Evolutionary conservation across 2,888 invertebrate species (phyloP).

Genomic region (Mythimna loreyi): DNA sequence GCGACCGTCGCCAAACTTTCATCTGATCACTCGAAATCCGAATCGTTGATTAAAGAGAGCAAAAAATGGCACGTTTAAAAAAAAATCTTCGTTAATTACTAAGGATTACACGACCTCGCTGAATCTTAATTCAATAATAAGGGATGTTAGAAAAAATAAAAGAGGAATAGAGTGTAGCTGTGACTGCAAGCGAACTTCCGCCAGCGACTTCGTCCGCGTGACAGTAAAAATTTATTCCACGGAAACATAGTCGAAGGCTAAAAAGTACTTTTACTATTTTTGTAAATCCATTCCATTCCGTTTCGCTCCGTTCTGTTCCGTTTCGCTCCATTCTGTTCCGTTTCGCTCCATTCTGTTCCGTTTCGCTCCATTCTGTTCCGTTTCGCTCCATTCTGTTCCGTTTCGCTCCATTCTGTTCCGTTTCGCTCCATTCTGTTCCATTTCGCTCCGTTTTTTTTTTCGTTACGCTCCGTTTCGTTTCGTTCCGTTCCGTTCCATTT

Average conservation of each 20-base stretch:
- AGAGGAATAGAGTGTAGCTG: conserved; percentile 2
- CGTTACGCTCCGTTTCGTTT: no score
- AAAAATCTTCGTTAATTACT: conserved; percentile 57
- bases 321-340: no score
- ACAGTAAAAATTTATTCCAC: no score
- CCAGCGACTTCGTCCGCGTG: no score
- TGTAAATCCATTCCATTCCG: no score
- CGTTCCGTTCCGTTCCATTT: background rate
- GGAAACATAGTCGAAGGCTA: no score
- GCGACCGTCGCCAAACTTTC: conserved; percentile 28
- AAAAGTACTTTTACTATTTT: no score
- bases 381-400: no score
- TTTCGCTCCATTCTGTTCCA: background rate
- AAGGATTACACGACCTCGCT: conserved; percentile 45
- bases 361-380: background rate
- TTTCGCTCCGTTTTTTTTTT: background rate
- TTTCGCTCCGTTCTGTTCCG: no score
- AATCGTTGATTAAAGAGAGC: conserved; percentile 58
- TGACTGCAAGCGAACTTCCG: conserved; percentile 22
- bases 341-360: no score
- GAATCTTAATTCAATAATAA: conserved; percentile 62
- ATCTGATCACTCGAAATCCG: conserved; percentile 40
- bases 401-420: background rate
- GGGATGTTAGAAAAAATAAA: conserved; percentile 43
- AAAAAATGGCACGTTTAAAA: conserved; percentile 39